Evolutionary conservation across 2,113 vertebrate species (phyloP).

Genomic region (Tretioscincus oriximinensis): DNA sequence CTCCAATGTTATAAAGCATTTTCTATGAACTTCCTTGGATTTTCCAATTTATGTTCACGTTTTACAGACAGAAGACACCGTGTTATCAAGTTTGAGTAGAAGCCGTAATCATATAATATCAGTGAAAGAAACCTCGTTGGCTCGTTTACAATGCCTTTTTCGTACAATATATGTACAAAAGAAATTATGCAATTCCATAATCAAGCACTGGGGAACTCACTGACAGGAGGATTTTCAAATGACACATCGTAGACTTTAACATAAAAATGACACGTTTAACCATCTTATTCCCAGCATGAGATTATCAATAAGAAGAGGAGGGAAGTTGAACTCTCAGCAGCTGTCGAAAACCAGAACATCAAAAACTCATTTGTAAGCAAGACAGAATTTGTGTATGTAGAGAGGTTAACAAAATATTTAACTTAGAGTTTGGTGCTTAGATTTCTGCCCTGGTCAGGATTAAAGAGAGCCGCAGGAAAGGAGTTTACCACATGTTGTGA

Average conservation of each 20-base stretch:
- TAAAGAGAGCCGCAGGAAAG: constrained; percentile 36
- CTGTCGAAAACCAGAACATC: constrained; percentile 24
- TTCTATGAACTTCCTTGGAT: background rate
- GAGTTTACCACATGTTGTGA: constrained; percentile 40
- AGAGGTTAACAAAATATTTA: constrained; percentile 46
- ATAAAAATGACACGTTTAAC: background rate
- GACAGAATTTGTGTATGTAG: constrained; percentile 29
- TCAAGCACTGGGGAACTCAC: background rate
- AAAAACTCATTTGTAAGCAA: constrained; percentile 31
- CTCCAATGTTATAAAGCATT: background rate
- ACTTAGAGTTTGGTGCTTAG: constrained; percentile 22
- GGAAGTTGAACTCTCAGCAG: background rate
- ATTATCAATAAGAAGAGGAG: constrained; percentile 17
- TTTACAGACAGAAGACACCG: too few species aligned
- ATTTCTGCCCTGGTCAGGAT: constrained; percentile 23
- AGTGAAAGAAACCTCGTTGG: background rate
- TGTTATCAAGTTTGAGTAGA: too few species aligned
- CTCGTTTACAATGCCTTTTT: background rate
- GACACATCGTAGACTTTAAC: background rate
- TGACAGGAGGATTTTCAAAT: background rate
- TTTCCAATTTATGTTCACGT: too few species aligned
- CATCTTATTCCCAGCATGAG: constrained; percentile 1
- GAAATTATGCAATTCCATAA: background rate
- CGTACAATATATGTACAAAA: background rate
- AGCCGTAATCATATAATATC: too few species aligned